Conservation (phyloP, 2,113 vertebrate genomes). For the Arenaria interpres region DNA sequence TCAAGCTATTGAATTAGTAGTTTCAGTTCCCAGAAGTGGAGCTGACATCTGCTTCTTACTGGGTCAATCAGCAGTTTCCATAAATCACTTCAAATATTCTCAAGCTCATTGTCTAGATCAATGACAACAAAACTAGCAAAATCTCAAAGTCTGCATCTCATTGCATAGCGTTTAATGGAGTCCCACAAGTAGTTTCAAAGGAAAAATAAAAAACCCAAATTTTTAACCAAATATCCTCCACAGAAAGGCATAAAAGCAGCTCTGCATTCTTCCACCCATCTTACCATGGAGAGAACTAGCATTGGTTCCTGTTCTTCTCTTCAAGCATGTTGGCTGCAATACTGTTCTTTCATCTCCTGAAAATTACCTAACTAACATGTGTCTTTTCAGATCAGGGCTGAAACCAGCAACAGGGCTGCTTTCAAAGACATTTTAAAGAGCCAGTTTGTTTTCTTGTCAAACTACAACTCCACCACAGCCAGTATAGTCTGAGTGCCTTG, state of each 20-base stretch:
- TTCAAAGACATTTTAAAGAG: neutral
- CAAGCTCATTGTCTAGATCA: neutral
- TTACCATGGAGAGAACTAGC: neutral
- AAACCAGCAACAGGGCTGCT: neutral
- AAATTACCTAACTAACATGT: neutral
- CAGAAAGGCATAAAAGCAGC: neutral
- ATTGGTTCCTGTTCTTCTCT: neutral
- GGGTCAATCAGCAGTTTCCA: neutral
- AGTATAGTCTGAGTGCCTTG: neutral
- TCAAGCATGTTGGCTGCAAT: neutral
- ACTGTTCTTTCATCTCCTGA: neutral
- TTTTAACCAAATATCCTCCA: neutral
- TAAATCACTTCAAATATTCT: neutral
- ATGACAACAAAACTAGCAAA: neutral
- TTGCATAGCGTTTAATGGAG: neutral
- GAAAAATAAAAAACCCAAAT: neutral
- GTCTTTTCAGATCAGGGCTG: neutral
- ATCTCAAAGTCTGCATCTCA: neutral
- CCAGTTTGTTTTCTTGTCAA: neutral
- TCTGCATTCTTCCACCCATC: neutral
- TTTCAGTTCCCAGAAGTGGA: neutral
- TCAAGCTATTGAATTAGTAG: neutral
- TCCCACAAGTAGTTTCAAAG: neutral
- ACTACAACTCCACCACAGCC: neutral
- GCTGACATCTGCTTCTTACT: neutral